These are phyloP conservation scores for Catharus fuscescens DNA, from an alignment of 2,113 vertebrate genomes.

Conservation along the genomic window DNA sequence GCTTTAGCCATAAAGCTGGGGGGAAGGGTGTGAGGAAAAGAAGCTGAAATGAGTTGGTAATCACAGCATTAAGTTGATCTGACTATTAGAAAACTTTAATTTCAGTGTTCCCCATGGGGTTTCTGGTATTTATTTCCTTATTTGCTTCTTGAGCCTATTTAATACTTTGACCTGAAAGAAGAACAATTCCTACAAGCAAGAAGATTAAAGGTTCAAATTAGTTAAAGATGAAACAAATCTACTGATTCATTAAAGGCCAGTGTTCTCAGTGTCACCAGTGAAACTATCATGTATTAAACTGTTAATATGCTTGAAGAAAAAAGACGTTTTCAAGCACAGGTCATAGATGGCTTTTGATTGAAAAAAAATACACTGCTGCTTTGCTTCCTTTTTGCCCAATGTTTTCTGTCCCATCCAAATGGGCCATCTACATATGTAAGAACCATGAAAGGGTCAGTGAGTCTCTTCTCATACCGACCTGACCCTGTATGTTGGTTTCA, in stretches of 20 bases:
- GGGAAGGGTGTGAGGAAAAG: not conserved
- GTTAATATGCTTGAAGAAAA: not conserved
- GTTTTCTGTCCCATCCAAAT: not conserved
- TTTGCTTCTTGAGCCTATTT: slow-evolving; percentile 50
- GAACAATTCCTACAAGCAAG: slow-evolving; percentile 2
- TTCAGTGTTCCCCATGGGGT: not conserved
- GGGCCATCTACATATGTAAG: not conserved
- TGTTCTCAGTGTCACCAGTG: not conserved
- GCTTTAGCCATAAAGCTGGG: not conserved
- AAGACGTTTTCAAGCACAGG: not conserved
- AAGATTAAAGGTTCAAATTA: slow-evolving; percentile 38
- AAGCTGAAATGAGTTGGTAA: slow-evolving; percentile 12
- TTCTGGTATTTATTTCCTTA: slow-evolving; percentile 49
- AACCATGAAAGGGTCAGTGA: not conserved
- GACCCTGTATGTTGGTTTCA: not conserved
- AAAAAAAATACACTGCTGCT: not conserved
- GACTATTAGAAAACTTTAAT: slow-evolving; percentile 49
- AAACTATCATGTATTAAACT: not conserved
- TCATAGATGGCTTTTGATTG: not conserved
- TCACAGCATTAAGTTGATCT: slow-evolving; percentile 23
- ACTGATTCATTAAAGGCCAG: not conserved
- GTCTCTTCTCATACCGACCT: not conserved
- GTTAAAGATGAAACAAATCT: slow-evolving; percentile 36
- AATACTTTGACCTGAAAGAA: slow-evolving; percentile 55
- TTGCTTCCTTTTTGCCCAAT: not conserved